Percentiles rank a stretch among this genome's conserved stretches.
Conservation (phyloP, 2,113 vertebrate genomes). For the Tapirus terrestris region DNA sequence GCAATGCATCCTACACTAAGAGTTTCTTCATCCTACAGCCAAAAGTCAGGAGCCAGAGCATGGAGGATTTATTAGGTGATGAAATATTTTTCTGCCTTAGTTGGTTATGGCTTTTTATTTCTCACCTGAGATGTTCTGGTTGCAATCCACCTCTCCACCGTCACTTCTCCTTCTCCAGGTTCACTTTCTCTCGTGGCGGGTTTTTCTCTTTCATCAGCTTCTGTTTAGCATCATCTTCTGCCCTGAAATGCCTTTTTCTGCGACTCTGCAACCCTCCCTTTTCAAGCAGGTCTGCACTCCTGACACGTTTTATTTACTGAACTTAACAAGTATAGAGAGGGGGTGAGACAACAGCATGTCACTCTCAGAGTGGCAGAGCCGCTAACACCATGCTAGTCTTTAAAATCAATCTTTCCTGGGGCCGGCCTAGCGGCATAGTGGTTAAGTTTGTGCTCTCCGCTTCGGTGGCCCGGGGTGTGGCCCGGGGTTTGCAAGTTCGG, state of each 20-base stretch:
- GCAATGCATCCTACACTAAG: fast-evolving
- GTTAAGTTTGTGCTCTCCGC: no score
- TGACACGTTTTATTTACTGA: background rate
- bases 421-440: no score
- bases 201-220: background rate
- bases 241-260: background rate
- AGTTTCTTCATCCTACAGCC: background rate
- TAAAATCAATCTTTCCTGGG: background rate
- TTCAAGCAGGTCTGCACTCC: background rate
- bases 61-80: fast-evolving
- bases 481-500: no score
- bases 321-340: background rate
- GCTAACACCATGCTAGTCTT: background rate
- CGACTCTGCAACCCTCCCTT: no score
- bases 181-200: fast-evolving
- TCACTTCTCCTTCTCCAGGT: fast-evolving
- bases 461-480: no score
- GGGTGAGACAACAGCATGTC: background rate
- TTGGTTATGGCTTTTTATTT: no score
- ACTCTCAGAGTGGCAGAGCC: background rate
- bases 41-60: background rate
- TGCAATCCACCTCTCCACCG: background rate
- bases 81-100: background rate
- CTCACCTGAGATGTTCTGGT: fast-evolving
- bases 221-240: background rate